Evolutionary conservation across 2,113 vertebrate genomes (phyloP).

Genomic region (Chionodraco myersi): DNA sequence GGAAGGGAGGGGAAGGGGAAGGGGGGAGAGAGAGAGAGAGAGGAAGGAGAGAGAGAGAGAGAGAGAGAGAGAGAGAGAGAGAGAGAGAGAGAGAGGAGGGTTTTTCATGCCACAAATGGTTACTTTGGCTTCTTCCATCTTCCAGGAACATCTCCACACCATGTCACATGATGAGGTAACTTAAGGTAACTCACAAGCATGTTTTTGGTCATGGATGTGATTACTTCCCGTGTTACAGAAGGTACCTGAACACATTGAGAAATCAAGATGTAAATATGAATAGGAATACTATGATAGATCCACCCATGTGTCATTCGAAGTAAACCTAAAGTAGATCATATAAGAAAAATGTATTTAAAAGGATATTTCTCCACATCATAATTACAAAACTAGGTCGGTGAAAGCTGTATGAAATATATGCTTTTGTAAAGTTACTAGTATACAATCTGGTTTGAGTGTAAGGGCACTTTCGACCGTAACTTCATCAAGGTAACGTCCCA

Average conservation of each 20-base stretch:
- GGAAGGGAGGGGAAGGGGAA: background rate
- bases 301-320: background rate
- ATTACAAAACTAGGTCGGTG: background rate
- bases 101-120: slow-evolving; percentile 35
- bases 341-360: too few relatives aligned
- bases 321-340: background rate
- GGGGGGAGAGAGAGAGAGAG: background rate
- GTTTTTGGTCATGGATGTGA: background rate
- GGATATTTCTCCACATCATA: too few relatives aligned
- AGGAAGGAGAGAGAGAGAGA: background rate
- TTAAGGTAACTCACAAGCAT: background rate
- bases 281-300: too few relatives aligned
- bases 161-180: slow-evolving; percentile 10
- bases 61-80: background rate
- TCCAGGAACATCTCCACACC: slow-evolving; percentile 22
- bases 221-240: background rate
- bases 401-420: too few relatives aligned
- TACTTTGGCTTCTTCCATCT: slow-evolving; percentile 16
- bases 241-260: background rate
- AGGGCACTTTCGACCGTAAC: too few relatives aligned
- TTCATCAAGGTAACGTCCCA: too few relatives aligned
- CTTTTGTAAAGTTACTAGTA: too few relatives aligned
- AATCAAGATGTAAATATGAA: too few relatives aligned
- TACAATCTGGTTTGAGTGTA: too few relatives aligned
- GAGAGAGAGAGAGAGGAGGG: background rate